Base-by-base conservation (phyloP, 2,888 invertebrate species). In the Sphaerophoria rueppellii region DNA sequence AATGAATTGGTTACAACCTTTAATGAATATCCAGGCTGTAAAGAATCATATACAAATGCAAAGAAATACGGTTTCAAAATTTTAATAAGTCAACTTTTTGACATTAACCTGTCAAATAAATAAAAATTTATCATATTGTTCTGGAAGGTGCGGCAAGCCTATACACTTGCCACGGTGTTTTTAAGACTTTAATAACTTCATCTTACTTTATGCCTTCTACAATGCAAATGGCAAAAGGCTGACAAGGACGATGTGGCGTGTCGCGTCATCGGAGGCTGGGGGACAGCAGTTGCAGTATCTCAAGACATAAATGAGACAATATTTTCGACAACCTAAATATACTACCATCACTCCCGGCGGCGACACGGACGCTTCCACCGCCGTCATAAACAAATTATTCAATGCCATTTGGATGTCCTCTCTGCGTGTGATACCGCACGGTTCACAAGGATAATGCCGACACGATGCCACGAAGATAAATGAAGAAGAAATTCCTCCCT, bases 101-200 rank as follows among this genome's bases (percentile, higher is more conserved):
- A 88, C 87, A 88, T 88, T 88, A 88, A 88, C 87, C 88, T 88
- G 88, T 87, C 88, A 88, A 87, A 87, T 88, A 88, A 88, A 88
- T 88, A 88, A 88, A 88, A 88, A 88, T 88, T 88, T 88, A 88
- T 88, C 88, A 88, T 87, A 82, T 82, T 85, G 63, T 46, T 72
- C 61, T 63, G 60, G 72, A 72, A 63, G 74, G 74, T 78, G 72
- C 52, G 50, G 16, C 72, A 58, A 58, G 24, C 46, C 37, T 70
- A 75, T 65, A 73, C 50, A 57, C 35, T 63, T 72, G 58, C 52
- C 54, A 50, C 73, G 48, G 72, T 73, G 57, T 14, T 69, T 46
- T 34, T 48, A 12, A 43, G 43, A 86, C 83, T 87, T 87, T 87
- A 87, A 87, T 87, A 79, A 81, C 82, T 82, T 69, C 60, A 79